Conservation (phyloP, 2,888 invertebrate species). For the Cryptocephalus moraei region DNA sequence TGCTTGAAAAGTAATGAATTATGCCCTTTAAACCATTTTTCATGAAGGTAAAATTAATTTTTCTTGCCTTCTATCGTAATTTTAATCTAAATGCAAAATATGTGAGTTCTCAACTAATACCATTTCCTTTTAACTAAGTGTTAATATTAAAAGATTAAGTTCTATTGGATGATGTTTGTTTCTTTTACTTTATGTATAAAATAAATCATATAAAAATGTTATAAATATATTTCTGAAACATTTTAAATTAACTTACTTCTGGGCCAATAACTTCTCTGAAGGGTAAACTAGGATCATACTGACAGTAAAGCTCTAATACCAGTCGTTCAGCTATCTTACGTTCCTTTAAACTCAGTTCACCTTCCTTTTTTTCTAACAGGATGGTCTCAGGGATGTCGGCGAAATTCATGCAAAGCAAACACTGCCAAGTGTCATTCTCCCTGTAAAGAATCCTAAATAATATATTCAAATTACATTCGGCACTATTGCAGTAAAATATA, state of each 20-base stretch:
- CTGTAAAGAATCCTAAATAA: constrained; percentile 11
- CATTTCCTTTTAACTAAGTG: too few species aligned
- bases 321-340: constrained; percentile 71
- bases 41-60: too few species aligned
- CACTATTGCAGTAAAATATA: too few species aligned
- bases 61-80: too few species aligned
- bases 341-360: constrained; percentile 47
- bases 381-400: constrained; percentile 49
- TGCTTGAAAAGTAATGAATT: too few species aligned
- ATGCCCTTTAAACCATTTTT: too few species aligned
- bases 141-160: background rate
- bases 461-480: background rate
- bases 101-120: too few species aligned
- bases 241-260: constrained; percentile 46
- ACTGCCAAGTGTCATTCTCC: constrained; percentile 82
- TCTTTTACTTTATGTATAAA: constrained; percentile 1
- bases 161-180: background rate
- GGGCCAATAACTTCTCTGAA: constrained; percentile 78
- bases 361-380: constrained; percentile 38
- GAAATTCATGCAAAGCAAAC: constrained; percentile 79
- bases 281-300: constrained; percentile 78
- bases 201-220: background rate
- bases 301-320: constrained; percentile 83
- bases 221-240: background rate
- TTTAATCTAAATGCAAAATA: too few species aligned